phyloP scores from a whole-genome alignment of 2,113 vertebrate genomes.

The Panthera leo region DNA sequence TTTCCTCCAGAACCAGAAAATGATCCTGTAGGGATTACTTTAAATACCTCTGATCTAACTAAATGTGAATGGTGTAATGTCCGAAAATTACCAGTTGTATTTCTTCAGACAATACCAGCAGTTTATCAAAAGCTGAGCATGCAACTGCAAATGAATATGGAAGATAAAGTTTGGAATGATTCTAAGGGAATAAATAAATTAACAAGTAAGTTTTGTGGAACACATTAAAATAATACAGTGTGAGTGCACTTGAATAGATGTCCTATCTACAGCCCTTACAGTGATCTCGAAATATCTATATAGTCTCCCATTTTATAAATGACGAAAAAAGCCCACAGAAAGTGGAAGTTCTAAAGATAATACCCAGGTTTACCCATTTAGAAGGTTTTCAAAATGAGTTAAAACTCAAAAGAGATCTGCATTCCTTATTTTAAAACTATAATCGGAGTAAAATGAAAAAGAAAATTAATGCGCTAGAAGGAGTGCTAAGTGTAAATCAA shows the following conservation, averaged over 20 bases:
- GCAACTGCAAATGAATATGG: slow-evolving; percentile 91
- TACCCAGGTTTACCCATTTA: neutral
- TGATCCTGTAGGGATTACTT: slow-evolving; percentile 86
- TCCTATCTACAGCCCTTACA: neutral
- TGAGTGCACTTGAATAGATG: neutral
- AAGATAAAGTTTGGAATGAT: slow-evolving; percentile 92
- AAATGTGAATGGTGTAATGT: slow-evolving; percentile 97
- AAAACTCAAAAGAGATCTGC: neutral
- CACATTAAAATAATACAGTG: neutral
- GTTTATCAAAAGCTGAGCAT: slow-evolving; percentile 90
- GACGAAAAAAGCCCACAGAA: neutral
- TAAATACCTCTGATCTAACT: slow-evolving; percentile 92
- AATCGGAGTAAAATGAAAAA: neutral
- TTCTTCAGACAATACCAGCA: slow-evolving; percentile 90
- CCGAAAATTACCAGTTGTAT: slow-evolving; percentile 94
- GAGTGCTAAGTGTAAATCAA: neutral
- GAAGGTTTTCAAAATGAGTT: neutral
- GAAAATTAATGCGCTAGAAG: neutral
- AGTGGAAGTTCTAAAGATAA: neutral
- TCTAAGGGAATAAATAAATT: slow-evolving; percentile 90
- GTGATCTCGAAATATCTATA: neutral
- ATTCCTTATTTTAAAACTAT: neutral
- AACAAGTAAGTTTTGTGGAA: slow-evolving; percentile 65
- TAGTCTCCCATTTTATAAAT: neutral
- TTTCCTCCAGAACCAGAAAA: slow-evolving; percentile 80